A percentile compares a stretch with the other conserved stretches of the same genome.
phyloP scores from a whole-genome alignment of 2,113 vertebrate genomes.

The Chrysochloris asiatica region DNA sequence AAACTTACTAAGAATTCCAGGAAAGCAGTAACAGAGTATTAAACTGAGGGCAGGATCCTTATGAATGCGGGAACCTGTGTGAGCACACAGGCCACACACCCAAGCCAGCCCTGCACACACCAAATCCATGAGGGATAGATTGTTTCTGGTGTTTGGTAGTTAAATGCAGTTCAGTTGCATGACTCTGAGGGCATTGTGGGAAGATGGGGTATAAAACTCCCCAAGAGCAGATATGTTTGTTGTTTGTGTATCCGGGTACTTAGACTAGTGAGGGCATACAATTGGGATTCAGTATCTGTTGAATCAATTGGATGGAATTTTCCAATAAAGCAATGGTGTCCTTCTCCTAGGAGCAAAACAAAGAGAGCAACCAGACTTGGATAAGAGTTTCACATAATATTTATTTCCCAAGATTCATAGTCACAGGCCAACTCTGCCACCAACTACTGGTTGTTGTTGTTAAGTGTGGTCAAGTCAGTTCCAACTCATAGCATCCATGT shows the following conservation, averaged over 20 bases:
- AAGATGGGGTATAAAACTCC: rapidly evolving
- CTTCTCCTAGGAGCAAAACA: neutral
- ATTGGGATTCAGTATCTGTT: neutral
- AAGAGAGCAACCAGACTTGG: neutral
- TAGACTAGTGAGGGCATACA: too few species aligned
- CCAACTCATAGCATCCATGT: too few species aligned
- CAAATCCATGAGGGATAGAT: neutral
- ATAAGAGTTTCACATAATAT: neutral
- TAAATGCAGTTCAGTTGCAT: rapidly evolving
- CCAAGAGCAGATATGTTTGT: rapidly evolving
- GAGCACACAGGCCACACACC: neutral
- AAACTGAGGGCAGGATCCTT: neutral
- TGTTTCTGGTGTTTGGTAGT: neutral
- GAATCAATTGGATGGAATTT: neutral
- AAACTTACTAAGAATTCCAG: neutral
- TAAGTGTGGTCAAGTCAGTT: too few species aligned
- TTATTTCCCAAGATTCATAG: neutral
- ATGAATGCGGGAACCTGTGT: too few species aligned
- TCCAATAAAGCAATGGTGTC: neutral
- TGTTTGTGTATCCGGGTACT: neutral
- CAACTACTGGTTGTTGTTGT: neutral
- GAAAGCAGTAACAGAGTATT: neutral
- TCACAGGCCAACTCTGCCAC: neutral
- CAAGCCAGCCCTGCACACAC: neutral
- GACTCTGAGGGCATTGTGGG: rapidly evolving